A percentile compares a stretch with the other conserved stretches of the same genome.
phyloP scores from a whole-genome alignment of 1,140 invertebrate species.

The Lamellibrachia luymesi region DNA sequence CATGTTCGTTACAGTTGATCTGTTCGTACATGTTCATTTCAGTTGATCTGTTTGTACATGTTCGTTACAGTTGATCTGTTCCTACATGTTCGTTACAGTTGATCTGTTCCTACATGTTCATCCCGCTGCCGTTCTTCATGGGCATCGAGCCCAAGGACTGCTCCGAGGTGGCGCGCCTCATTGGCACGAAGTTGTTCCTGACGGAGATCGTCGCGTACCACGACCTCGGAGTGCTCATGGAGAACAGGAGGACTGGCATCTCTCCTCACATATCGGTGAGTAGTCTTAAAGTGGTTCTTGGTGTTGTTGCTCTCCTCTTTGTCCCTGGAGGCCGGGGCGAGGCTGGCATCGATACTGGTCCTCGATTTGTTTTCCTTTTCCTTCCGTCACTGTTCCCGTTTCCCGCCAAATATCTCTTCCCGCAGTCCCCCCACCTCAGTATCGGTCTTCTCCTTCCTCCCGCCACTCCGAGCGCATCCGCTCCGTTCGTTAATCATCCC shows the following conservation, averaged over 20 bases:
- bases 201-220: conserved; percentile 21
- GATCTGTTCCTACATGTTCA: conserved; percentile 17
- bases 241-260: conserved; percentile 6
- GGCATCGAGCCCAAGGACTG: conserved; percentile 14
- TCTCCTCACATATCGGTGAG: conserved; percentile 2
- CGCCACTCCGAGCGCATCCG: background rate
- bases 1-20: conserved; percentile 9
- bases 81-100: background rate
- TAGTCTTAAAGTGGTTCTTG: background rate
- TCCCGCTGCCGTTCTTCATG: conserved; percentile 22
- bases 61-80: too few species aligned
- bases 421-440: too few species aligned
- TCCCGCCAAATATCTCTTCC: too few species aligned
- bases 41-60: too few species aligned
- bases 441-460: background rate
- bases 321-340: background rate
- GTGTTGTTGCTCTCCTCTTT: background rate
- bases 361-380: too few species aligned
- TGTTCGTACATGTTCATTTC: conserved; percentile 12
- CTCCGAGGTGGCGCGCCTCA: conserved; percentile 2
- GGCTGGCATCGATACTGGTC: too few species aligned
- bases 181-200: conserved; percentile 18
- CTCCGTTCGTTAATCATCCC: too few species aligned
- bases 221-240: conserved; percentile 10
- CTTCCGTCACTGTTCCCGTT: too few species aligned